Percentiles rank a stretch among this genome's conserved stretches.
phyloP scores from a whole-genome alignment of 1,140 invertebrate species.

The Drosophila ambigua region DNA sequence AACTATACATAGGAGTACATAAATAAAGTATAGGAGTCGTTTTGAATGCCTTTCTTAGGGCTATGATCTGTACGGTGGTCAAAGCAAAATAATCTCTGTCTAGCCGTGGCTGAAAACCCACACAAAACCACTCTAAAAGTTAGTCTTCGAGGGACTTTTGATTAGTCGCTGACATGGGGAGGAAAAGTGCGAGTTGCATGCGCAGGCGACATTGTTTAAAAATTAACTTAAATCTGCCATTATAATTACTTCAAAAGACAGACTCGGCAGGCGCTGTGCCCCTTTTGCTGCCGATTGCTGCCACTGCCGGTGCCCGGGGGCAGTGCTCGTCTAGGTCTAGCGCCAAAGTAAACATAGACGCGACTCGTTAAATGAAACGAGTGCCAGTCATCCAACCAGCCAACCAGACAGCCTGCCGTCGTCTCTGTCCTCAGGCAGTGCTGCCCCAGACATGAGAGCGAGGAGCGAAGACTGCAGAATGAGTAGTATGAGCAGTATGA shows the following conservation, averaged over 20 bases:
- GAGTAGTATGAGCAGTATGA: not conserved
- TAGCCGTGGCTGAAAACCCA: slow-evolving; percentile 6
- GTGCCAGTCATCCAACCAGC: slow-evolving; percentile 30
- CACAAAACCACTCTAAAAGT: slow-evolving; percentile 17
- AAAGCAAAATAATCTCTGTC: slow-evolving; percentile 20
- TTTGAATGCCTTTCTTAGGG: not conserved
- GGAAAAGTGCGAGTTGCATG: slow-evolving; percentile 47
- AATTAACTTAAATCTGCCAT: slow-evolving; percentile 78
- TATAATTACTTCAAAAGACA: slow-evolving; percentile 79
- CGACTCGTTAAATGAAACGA: slow-evolving; percentile 75
- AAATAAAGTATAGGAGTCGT: too few species aligned
- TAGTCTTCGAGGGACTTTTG: slow-evolving; percentile 53
- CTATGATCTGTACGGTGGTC: not conserved
- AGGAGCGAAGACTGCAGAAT: slow-evolving; percentile 13
- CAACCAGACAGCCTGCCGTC: slow-evolving; percentile 52
- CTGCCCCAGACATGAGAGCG: slow-evolving; percentile 36
- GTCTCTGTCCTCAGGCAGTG: slow-evolving; percentile 56
- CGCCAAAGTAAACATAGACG: slow-evolving; percentile 76
- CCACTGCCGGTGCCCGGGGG: slow-evolving; percentile 31
- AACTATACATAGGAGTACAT: too few species aligned
- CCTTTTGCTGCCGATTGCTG: slow-evolving; percentile 35
- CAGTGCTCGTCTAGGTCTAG: slow-evolving; percentile 67
- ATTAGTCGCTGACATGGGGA: slow-evolving; percentile 53
- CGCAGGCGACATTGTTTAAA: slow-evolving; percentile 73
- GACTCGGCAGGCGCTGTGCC: slow-evolving; percentile 35